Percentiles rank a stretch among this genome's conserved stretches.
These are phyloP conservation scores for Cephus pulcher DNA, from an alignment of 2,888 invertebrate genomes.

Conservation along the genomic window DNA sequence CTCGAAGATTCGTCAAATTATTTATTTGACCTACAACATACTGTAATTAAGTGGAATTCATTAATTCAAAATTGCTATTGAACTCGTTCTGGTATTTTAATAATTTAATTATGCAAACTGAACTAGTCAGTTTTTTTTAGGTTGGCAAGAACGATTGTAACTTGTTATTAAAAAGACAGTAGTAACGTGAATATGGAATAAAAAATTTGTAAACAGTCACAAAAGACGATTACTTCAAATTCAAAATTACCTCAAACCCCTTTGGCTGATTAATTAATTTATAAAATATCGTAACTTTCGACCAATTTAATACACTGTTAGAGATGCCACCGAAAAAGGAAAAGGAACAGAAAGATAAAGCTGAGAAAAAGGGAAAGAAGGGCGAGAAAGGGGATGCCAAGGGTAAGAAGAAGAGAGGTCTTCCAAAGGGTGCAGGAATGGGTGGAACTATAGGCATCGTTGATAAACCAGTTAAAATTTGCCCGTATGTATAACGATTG, in stretches of 20 bases:
- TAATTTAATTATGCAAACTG: too few relatives aligned
- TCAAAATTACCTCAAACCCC: neutral
- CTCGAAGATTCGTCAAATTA: too few relatives aligned
- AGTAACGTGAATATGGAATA: too few relatives aligned
- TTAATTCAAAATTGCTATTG: too few relatives aligned
- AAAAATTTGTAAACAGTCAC: too few relatives aligned
- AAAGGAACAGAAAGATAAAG: neutral
- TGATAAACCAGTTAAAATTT: conserved; percentile 30
- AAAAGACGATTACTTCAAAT: neutral
- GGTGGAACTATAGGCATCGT: conserved; percentile 33
- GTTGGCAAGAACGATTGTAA: too few relatives aligned
- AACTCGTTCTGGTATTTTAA: too few relatives aligned
- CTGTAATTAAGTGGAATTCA: too few relatives aligned
- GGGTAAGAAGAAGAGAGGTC: conserved; percentile 20
- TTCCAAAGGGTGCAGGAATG: conserved; percentile 35
- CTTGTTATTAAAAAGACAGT: too few relatives aligned
- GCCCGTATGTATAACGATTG: conserved; percentile 24
- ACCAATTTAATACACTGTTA: neutral
- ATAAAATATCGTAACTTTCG: neutral
- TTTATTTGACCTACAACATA: too few relatives aligned
- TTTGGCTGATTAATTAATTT: conserved; percentile 6
- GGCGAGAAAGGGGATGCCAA: conserved; percentile 10
- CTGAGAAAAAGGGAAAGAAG: neutral
- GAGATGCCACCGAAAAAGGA: conserved; percentile 18
- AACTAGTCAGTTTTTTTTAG: too few relatives aligned